phyloP scores from a whole-genome alignment of 1,140 invertebrate genomes.

The Eumeta japonica region DNA sequence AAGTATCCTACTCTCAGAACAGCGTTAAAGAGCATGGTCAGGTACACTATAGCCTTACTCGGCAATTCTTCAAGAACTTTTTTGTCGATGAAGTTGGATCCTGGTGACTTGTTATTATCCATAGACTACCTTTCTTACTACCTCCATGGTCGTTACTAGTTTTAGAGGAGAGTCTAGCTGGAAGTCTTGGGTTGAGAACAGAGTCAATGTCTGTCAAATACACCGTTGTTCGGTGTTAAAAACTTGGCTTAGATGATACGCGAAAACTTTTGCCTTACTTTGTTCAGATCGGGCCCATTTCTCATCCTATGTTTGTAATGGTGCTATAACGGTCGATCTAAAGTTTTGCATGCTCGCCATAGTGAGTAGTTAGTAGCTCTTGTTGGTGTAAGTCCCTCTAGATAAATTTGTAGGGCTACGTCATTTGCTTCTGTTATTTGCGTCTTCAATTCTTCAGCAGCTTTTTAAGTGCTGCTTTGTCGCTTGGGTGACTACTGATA shows the following conservation, averaged over 20 bases:
- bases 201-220: not conserved
- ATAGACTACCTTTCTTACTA: not conserved
- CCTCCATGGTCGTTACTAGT: slow-evolving; percentile 6
- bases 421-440: too few species aligned
- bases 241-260: slow-evolving; percentile 6
- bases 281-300: slow-evolving; percentile 6
- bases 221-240: slow-evolving; percentile 8
- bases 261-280: slow-evolving; percentile 12
- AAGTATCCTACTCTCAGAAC: too few species aligned
- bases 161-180: slow-evolving; percentile 5
- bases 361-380: too few species aligned
- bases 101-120: too few species aligned
- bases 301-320: not conserved
- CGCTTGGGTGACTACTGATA: slow-evolving; percentile 4
- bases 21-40: too few species aligned
- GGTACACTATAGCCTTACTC: slow-evolving; percentile 7
- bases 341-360: slow-evolving; percentile 7
- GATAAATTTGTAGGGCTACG: too few species aligned
- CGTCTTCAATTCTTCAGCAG: too few species aligned
- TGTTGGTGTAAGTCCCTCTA: too few species aligned
- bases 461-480: slow-evolving; percentile 7
- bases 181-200: slow-evolving; percentile 6
- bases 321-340: slow-evolving; percentile 4
- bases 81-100: slow-evolving; percentile 10
- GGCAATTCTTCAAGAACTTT: slow-evolving; percentile 11